Conservation (phyloP, 92 coral and sea anemone species). For the Porites rus region DNA sequence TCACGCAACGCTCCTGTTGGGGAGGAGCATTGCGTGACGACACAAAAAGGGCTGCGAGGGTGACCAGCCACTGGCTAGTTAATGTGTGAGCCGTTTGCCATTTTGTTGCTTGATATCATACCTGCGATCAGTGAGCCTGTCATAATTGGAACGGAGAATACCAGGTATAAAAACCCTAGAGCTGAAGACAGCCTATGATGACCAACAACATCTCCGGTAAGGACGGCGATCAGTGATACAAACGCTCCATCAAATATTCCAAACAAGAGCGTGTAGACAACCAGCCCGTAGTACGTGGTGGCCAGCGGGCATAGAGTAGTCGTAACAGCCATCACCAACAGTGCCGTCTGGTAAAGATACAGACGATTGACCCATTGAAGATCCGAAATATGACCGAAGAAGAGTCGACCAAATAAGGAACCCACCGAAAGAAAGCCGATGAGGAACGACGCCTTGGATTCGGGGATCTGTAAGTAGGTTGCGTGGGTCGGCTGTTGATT, state of each 20-base stretch:
- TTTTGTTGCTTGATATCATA: slow-evolving; percentile 1
- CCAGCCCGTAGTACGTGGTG: slow-evolving; percentile 56
- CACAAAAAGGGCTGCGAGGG: no score
- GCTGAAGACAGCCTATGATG: slow-evolving; percentile 67
- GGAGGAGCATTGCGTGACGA: no score
- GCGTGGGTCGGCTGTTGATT: slow-evolving; percentile 59
- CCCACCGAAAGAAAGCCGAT: slow-evolving; percentile 65
- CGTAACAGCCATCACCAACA: slow-evolving; percentile 68
- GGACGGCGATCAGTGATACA: slow-evolving; percentile 62
- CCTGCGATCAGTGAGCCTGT: slow-evolving; percentile 80
- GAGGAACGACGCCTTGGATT: slow-evolving; percentile 57
- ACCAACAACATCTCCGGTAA: slow-evolving; percentile 72
- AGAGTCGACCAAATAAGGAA: slow-evolving; percentile 68
- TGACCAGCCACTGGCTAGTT: no score
- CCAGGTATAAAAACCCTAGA: slow-evolving; percentile 66
- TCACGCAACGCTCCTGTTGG: no score
- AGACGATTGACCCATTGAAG: slow-evolving; percentile 71
- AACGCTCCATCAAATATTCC: slow-evolving; percentile 77
- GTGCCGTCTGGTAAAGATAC: slow-evolving; percentile 67
- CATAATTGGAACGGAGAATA: slow-evolving; percentile 69
- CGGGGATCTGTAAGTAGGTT: slow-evolving; percentile 30
- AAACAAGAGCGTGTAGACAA: slow-evolving; percentile 63
- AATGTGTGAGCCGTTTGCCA: no score
- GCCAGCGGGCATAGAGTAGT: slow-evolving; percentile 71
- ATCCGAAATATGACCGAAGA: slow-evolving; percentile 77